Base-by-base conservation (phyloP, 2,113 vertebrate species). In the Lucifuga dentata region DNA sequence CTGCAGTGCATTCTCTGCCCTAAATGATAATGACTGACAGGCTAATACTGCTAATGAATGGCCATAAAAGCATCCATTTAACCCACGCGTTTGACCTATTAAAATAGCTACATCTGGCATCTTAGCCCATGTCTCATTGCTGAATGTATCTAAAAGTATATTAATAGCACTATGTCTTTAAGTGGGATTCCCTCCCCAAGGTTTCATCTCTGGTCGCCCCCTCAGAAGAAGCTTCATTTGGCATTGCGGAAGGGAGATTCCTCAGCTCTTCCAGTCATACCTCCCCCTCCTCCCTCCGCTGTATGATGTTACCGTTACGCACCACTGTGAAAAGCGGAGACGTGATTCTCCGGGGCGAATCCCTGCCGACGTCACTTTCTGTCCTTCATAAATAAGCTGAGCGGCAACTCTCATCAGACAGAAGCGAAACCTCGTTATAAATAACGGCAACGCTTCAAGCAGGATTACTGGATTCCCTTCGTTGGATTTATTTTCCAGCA, bases 341-440 rank as follows among this genome's bases (percentile, higher is more conserved):
- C 81, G 78, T 86, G 93, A 87, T 68, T 86, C 88, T 89, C 82
- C 44, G 65, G 83, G 89, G 87, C 84, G 90, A 91, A 92, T 90
- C 90, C 91, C 81, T 82, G 86, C 69, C 83, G 70, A 93, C 93
- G 89, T 94, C 91, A 93, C 78, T 82, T 43, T n/a, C 41, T n/a
- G 50, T 44, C 38, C 20, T n/a, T 7, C 76, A 93, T 93, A 93
- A 92, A 91, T 87, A 84, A 17, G 50, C 68, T 15, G 81, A 80
- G 76, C 86, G 61, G 63, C 19, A 45, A 19, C 40, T 71, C 19
- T 20, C 53, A 73, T 15, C 77, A 63, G 82, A 85, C 51, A 78
- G 49, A 90, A 67, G 21, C 66, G 46, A 87, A 87, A 73, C 1
- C 24, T 35, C 46, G n/a, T 62, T 73, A 71, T 53, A 19, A 36